Base-by-base conservation (phyloP, 2,797 vertebrate species). In the Nannoperca australis region DNA sequence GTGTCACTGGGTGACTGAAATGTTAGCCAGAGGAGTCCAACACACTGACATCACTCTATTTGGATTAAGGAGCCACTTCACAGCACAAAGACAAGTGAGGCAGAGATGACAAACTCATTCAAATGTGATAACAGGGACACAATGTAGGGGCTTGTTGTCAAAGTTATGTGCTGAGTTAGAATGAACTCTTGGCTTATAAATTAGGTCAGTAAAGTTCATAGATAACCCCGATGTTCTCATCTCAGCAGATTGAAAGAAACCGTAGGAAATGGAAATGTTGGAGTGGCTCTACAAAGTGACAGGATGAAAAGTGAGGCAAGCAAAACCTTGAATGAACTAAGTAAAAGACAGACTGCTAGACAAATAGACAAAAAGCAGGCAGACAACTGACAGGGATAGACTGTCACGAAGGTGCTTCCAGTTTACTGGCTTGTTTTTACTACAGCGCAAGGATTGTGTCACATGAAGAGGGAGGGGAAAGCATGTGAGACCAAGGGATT, bases 401-500 rank as follows among this genome's bases (percentile, higher is more conserved):
- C 47, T 53, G 17, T 54, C 20, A 53, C 42, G 60, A 87, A 83
- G 71, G 63, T 67, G 61, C 14, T 51, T 73, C 9, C 4, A 50
- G 34, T 88, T 86, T 70, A 84, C 22, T 24, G 58, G 54, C 66
- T 76, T 92, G 73, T 85, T 91, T 88, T 89, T 82, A 69, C 32
- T 65, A 68, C 69, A 70, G 60, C 8, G 10, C 12, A 32, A 53
- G 22, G 59, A 83, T 24, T 79, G 73, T 77, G 84, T 92, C 87
- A 92, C 85, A 89, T 84, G 83, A 84, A 55, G 14, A 72, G 64
- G 56, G 17, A 70, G 50, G 62, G 56, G 30, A 72, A 80, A 77
- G 36, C 64, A 86, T 45, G 54, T 40, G 72, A 83, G 51, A 67
- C 50, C 38, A 36, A 67, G 36, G 55, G 70, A 77, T 79, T 81